phyloP scores from a whole-genome alignment of 2,888 invertebrate species.

The Meiosimyza platycephala region DNA sequence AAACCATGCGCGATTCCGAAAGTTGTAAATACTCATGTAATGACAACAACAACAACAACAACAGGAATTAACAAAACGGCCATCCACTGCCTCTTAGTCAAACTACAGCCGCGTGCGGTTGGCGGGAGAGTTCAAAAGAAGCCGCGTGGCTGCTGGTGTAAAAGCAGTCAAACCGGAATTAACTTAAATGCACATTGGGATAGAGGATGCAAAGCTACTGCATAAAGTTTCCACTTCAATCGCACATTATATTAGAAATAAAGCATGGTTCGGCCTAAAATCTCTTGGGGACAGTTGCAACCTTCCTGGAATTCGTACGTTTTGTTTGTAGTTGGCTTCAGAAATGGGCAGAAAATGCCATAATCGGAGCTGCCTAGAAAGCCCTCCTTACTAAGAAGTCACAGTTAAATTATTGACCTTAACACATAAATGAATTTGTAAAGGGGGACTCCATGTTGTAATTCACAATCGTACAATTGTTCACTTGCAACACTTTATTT shows the following conservation, averaged over 20 bases:
- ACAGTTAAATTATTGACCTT: too few relatives aligned
- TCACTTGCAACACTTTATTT: too few relatives aligned
- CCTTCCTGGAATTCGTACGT: not conserved
- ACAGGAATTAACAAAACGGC: constrained; percentile 19
- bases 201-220: not conserved
- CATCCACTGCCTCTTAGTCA: constrained; percentile 34
- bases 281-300: not conserved
- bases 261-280: not conserved
- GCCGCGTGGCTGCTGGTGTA: constrained; percentile 14
- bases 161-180: constrained; percentile 2
- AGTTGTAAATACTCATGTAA: constrained; percentile 33
- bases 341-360: too few relatives aligned
- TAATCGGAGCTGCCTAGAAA: too few relatives aligned
- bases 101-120: constrained; percentile 26
- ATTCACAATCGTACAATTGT: too few relatives aligned
- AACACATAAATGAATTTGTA: too few relatives aligned
- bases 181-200: constrained; percentile 3
- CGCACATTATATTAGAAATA: too few relatives aligned
- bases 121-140: constrained; percentile 28
- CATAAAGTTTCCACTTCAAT: too few relatives aligned
- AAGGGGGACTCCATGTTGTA: too few relatives aligned
- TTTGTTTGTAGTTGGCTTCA: too few relatives aligned
- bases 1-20: constrained; percentile 26
- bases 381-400: too few relatives aligned
- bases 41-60: constrained; percentile 36